Evolutionary conservation across 2,797 vertebrate genomes (phyloP), one percentile per base, ranked within the genome.

Genomic region (Cichlasoma orientale): DNA sequence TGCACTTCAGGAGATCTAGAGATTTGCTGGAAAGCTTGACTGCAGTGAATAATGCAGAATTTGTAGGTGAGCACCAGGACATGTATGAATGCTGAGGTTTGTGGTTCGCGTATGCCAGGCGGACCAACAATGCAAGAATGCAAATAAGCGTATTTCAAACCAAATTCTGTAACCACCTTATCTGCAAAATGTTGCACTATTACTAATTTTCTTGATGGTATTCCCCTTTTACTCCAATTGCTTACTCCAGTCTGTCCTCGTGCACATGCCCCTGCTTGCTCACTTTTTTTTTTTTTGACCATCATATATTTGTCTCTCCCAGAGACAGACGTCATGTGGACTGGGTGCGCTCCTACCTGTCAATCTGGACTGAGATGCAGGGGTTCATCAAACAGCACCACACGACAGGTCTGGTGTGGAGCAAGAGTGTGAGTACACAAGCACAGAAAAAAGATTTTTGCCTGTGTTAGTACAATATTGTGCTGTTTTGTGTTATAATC

Each of bases 331-430:
- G 95, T 29, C 98, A 99, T 7, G 96, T 98, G 75, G 98, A 99
- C 79, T 99, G 98, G 98, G 98, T 98, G 76, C 97, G 94, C 74
- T 97, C 98, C 0, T 99, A 98, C 79, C 93, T 99, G 90, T 96
- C 94, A 41, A 97, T 99, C 92, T 99, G 98, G 98, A 97, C 94
- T 13, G 97, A 98, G 66, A 94, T 99, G 90, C 98, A 99, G 92
- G 90, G 92, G 19, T 99, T 97, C 82, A 99, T 99, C 92, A 98
- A 97, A 91, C 96, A 98, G 61, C 94, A 99, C 88, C 97, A 99
- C 87, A 96, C 96, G 57, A 97, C 97, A 11, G 98, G 98, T 75
- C 96, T 99, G 75, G 92, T 93, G 70, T 99, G 98, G 98, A 97
- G 95, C 92, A 97, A 96, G 90, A 96, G 84, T 23, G 98, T 99